Conservation (phyloP, 2,113 vertebrate species). For the Menura novaehollandiae region DNA sequence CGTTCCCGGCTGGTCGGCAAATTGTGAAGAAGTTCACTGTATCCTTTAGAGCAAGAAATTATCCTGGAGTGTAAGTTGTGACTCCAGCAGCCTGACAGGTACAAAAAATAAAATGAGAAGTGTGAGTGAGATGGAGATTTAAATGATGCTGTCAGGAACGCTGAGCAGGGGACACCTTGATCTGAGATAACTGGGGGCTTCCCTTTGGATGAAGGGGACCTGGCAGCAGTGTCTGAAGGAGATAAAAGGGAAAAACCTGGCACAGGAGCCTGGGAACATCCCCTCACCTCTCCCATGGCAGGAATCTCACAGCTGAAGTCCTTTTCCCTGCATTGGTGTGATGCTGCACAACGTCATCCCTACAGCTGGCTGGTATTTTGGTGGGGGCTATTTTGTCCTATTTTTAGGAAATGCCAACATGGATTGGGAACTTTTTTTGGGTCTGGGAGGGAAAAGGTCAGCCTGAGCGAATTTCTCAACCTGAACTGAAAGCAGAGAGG, state of each 20-base stretch:
- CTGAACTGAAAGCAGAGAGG: not conserved
- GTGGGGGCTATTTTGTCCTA: not conserved
- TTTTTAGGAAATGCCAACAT: slow-evolving; percentile 4
- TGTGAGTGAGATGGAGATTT: not conserved
- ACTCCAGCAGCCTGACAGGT: not conserved
- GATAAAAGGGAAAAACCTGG: not conserved
- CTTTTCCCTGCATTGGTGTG: not conserved
- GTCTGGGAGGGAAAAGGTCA: slow-evolving; percentile 25
- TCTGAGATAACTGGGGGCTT: not conserved
- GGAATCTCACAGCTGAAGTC: not conserved
- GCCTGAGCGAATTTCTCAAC: slow-evolving; percentile 15
- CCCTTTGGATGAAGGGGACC: not conserved
- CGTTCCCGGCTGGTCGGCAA: not conserved
- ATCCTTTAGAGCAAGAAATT: slow-evolving; percentile 22
- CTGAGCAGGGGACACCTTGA: not conserved
- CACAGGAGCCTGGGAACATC: not conserved
- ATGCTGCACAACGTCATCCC: not conserved
- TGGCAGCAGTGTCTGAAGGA: not conserved
- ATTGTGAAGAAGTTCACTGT: not conserved
- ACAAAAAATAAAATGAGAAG: not conserved
- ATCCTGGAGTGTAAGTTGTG: not conserved
- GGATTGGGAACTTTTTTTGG: not conserved
- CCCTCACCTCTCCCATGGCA: not conserved
- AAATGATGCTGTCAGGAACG: not conserved
- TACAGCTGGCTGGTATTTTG: not conserved